Percentiles rank a stretch among this genome's conserved stretches.
phyloP scores from a whole-genome alignment of 1,140 invertebrate species.

The Parapsyche elsis region DNA sequence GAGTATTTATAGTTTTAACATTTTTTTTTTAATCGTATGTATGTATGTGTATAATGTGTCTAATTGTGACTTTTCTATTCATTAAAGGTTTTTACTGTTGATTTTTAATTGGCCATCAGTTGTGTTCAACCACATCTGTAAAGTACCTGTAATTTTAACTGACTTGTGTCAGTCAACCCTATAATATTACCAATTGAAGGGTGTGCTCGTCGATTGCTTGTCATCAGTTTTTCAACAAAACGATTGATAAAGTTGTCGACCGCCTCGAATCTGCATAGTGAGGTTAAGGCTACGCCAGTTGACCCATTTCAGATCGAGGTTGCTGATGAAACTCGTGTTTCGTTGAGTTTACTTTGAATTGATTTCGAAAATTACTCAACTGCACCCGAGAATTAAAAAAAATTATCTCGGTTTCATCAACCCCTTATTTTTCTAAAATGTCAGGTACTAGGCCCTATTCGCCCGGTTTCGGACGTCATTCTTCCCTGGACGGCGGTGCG shows the following conservation, averaged over 20 bases:
- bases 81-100: neutral
- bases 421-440: conserved; percentile 42
- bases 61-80: neutral
- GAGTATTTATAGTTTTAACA: too few relatives aligned
- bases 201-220: conserved; percentile 45
- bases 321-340: neutral
- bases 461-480: conserved; percentile 45
- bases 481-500: conserved; percentile 20
- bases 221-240: conserved; percentile 56
- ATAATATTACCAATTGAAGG: neutral
- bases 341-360: too few relatives aligned
- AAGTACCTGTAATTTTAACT: conserved; percentile 47
- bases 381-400: neutral
- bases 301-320: neutral
- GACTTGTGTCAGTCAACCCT: neutral
- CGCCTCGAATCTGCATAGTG: conserved; percentile 10
- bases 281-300: neutral
- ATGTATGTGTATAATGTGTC: neutral
- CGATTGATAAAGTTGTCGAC: conserved; percentile 42
- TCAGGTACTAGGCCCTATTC: conserved; percentile 54
- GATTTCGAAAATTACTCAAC: neutral
- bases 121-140: conserved; percentile 52
- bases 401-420: conserved; percentile 12
- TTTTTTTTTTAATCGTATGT: neutral
- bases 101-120: conserved; percentile 7